Evolutionary conservation across 1,140 invertebrate species (phyloP), one percentile per base, ranked within the genome.

Genomic region (Aphelinus certus): DNA sequence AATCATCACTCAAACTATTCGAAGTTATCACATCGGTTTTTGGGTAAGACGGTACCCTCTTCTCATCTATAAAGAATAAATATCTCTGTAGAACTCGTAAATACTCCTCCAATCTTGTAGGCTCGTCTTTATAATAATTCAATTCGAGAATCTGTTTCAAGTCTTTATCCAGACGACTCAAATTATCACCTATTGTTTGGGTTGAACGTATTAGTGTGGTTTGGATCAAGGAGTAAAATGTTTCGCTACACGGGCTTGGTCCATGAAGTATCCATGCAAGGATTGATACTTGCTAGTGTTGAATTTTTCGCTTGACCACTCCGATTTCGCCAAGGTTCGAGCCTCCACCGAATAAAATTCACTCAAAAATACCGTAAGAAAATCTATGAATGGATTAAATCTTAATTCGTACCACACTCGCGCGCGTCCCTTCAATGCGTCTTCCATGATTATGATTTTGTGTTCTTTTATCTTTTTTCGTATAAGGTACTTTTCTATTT

Each of bases 261-360:
- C 51, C 10, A 49, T 60, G 57, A 58, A 70, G 49, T 70, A 70
- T 6, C 4, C 10, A 7, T 70, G 47, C 2, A 61, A 6, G 0
- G 47, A 61, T 42, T 55, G 43, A 26, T 70, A 57, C 1, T 9
- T 2, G 1, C 1, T 6, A n/a, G n/a, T n/a, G 26, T 51, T 58
- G 48, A 70, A 70, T 43, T n/a, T 51, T 70, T 45, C 26, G 9
- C 26, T 61, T 51, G n/a, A n/a, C 68, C 68, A 70, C 7, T 62
- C 57, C 6, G 9, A 43, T 62, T 71, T 70, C 43, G n/a, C 68
- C 2, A 42, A 10, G 5, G 58, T 70, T 3, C 57, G 43, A 3
- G 46, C 10, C 26, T 65, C 63, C 2, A 65, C 26, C 1, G 45
- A 6, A 65, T 65, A 51, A 46, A 71, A 61, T 10, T 71, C 7